Conservation (phyloP, 2,797 vertebrate genomes). For the Parotocinclus haroldoi region DNA sequence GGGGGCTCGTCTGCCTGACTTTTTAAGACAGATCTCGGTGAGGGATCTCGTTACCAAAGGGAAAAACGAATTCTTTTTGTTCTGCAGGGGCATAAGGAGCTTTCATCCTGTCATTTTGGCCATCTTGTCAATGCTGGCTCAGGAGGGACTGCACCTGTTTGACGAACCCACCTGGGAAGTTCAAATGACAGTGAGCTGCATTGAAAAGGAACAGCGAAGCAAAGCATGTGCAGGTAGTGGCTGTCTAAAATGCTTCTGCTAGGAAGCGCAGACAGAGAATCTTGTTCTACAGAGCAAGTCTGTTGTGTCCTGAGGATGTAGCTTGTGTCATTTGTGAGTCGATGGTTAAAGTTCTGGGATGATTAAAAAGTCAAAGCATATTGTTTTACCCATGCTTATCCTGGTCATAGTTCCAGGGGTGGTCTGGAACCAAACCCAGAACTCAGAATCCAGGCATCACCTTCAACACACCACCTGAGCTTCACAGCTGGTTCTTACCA, state of each 20-base stretch:
- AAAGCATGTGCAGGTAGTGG: conserved; percentile 31
- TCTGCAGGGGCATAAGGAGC: conserved; percentile 55
- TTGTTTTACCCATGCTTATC: too few species aligned
- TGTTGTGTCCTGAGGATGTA: too few species aligned
- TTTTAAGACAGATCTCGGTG: conserved; percentile 16
- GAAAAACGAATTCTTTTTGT: conserved; percentile 4
- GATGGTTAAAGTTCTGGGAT: too few species aligned
- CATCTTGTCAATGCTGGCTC: conserved; percentile 48
- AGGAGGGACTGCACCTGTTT: conserved; percentile 63
- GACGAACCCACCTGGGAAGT: conserved; percentile 61
- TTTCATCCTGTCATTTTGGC: conserved; percentile 64
- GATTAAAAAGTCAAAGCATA: too few species aligned
- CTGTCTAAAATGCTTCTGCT: conserved; percentile 9
- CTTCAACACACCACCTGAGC: too few species aligned
- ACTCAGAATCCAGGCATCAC: too few species aligned
- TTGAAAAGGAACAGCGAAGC: conserved; percentile 9
- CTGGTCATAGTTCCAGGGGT: too few species aligned
- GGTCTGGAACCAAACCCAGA: too few species aligned
- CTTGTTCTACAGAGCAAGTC: too few species aligned
- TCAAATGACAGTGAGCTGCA: conserved; percentile 64
- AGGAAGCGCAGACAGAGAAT: too few species aligned
- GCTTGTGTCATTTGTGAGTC: too few species aligned
- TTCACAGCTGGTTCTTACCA: too few species aligned
- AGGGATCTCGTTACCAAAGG: conserved; percentile 3
- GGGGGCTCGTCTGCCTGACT: conserved; percentile 61